Evolutionary conservation across 2,797 vertebrate genomes (phyloP), one percentile per base, ranked within the genome.

Genomic region (Lepidocolaptes lacrymiger): DNA sequence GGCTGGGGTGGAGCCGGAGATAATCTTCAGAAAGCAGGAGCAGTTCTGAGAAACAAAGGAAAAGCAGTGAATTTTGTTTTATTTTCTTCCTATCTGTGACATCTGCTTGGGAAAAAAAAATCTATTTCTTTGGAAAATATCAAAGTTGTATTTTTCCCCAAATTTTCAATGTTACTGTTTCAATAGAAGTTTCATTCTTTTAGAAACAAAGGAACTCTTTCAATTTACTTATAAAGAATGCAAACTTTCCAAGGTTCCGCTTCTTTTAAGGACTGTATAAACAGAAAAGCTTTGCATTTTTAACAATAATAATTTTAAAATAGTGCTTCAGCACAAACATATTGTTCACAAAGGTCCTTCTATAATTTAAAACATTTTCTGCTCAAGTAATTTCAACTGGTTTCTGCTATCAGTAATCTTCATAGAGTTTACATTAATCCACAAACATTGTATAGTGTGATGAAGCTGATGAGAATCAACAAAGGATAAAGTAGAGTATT

Each of bases 401-500:
- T 93, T 92, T 95, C 80, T 90, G 43, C 69, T 62, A 36, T 63
- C 88, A 67, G 61, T 86, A 92, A 88, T 93, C 85, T 97, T 96
- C 77, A 81, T 19, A 52, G 89, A 76, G 88, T 96, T 96, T 95
- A 88, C 48, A 88, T 94, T 95, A 94, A 93, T 93, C 94, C 88
- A 92, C 83, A 93, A 95, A 95, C 96, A 80, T 95, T 91, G 74
- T 95, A 61, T 84, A 88, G 93, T 86, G 59, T 92, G 93, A 94
- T 96, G 94, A 90, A 96, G 83, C 79, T 94, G 95, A 95, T 96
- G 94, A 97, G 92, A 96, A 94, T 92, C 95, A 92, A 97, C 91
- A 96, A 95, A 96, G 95, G 96, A 93, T 96, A 96, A 93, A 93
- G 89, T 52, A 73, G 76, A 90, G 77, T 67, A 93, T 92, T 21